These are phyloP conservation scores for Candidula unifasciata DNA, from an alignment of 2,888 invertebrate species.

Conservation along the genomic window DNA sequence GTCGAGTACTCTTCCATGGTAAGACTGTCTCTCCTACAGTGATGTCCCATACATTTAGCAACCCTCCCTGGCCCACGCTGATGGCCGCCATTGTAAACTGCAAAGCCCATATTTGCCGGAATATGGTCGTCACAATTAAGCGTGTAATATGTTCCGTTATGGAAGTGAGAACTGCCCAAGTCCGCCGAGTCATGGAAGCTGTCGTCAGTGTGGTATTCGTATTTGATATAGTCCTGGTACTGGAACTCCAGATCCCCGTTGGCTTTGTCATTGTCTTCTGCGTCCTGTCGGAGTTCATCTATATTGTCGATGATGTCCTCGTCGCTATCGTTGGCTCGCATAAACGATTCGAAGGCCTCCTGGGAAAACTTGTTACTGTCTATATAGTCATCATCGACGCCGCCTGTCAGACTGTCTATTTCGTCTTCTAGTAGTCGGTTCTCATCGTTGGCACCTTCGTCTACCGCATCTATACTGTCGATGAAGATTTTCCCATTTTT, in stretches of 20 bases:
- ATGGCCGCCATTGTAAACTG: not conserved
- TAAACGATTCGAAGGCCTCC: conserved; percentile 50
- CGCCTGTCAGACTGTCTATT: conserved; percentile 37
- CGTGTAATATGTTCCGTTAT: not conserved
- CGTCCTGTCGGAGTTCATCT: conserved; percentile 31
- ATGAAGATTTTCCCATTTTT: conserved; percentile 56
- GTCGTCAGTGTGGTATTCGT: conserved; percentile 23
- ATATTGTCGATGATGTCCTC: conserved; percentile 45
- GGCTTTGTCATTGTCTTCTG: not conserved
- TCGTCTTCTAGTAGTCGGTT: conserved; percentile 40
- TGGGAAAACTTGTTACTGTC: conserved; percentile 45
- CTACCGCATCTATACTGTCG: conserved; percentile 51
- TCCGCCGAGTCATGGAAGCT: not conserved
- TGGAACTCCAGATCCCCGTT: conserved; percentile 6
- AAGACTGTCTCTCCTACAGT: conserved; percentile 44
- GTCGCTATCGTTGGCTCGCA: conserved; percentile 44
- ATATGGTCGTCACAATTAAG: not conserved
- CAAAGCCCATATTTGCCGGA: not conserved
- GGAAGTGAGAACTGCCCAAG: not conserved
- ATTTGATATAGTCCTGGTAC: conserved; percentile 22
- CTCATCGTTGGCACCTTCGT: conserved; percentile 44
- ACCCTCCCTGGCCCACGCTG: not conserved
- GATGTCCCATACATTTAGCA: not conserved
- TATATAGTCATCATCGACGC: conserved; percentile 42
- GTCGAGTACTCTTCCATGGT: conserved; percentile 50